Evolutionary conservation across 2,113 vertebrate species (phyloP).

Genomic region (Labrus mixtus): DNA sequence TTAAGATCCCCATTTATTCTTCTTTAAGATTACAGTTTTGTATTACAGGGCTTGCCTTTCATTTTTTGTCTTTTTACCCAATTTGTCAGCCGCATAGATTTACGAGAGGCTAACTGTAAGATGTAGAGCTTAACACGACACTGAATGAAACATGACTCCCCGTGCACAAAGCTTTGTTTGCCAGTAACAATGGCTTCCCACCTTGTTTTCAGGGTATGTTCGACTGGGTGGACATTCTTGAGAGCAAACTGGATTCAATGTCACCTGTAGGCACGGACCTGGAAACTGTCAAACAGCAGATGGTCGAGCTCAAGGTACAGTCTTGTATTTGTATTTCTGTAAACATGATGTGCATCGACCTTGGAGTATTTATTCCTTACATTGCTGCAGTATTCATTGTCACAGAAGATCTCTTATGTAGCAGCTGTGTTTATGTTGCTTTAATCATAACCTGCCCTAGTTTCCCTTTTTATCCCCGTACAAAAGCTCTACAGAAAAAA

Average conservation of each 20-base stretch:
- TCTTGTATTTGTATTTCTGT: slow-evolving; percentile 22
- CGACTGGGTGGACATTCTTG: slow-evolving; percentile 98
- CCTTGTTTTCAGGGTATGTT: slow-evolving; percentile 89
- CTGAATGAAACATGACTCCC: slow-evolving; percentile 51
- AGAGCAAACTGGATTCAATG: slow-evolving; percentile 94
- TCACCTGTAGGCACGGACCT: slow-evolving; percentile 96
- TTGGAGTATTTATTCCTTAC: neutral
- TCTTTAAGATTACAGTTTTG: neutral
- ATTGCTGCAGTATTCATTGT: neutral
- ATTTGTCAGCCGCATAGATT: slow-evolving; percentile 11
- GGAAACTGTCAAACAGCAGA: slow-evolving; percentile 99
- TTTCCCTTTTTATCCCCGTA: slow-evolving; percentile 5
- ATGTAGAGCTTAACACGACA: neutral
- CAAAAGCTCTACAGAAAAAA: too few species aligned
- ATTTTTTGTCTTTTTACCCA: neutral
- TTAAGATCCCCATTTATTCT: neutral
- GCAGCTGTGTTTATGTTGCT: slow-evolving; percentile 68
- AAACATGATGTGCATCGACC: neutral
- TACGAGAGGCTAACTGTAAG: neutral
- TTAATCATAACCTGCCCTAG: neutral
- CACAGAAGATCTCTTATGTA: slow-evolving; percentile 13
- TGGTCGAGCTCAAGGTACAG: slow-evolving; percentile 95
- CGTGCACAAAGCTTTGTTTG: slow-evolving; percentile 41
- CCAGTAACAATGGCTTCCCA: slow-evolving; percentile 52
- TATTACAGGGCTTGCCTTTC: neutral